These are phyloP conservation scores for Epinephelus lanceolatus DNA, from an alignment of 2,113 vertebrate genomes.

Conservation along the genomic window DNA sequence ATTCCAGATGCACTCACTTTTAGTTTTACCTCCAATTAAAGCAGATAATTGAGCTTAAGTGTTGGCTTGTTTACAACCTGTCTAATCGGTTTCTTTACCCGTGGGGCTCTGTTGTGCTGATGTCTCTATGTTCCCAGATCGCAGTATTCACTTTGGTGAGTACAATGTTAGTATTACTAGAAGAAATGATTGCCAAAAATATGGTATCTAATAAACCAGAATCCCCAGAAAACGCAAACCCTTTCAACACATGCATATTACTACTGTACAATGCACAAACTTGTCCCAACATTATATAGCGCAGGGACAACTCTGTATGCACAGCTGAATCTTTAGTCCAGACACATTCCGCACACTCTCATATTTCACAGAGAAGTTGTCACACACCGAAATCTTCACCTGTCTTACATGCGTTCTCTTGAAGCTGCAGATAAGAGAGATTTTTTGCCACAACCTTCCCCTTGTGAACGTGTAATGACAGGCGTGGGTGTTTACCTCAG, in stretches of 20 bases:
- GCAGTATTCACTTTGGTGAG: background rate
- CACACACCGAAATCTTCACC: slow-evolving; percentile 24
- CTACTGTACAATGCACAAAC: background rate
- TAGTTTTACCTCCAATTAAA: background rate
- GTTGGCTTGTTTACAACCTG: background rate
- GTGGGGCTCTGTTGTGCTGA: background rate
- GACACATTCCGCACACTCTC: background rate
- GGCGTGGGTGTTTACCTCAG: slow-evolving; percentile 68
- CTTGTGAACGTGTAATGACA: slow-evolving; percentile 56
- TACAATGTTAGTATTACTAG: background rate
- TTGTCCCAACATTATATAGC: background rate
- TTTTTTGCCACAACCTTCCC: slow-evolving; percentile 48
- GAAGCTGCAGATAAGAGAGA: slow-evolving; percentile 56
- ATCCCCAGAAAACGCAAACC: background rate
- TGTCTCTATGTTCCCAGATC: background rate
- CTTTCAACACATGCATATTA: background rate
- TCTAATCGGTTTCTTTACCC: background rate
- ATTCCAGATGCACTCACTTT: background rate
- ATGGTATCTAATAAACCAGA: background rate
- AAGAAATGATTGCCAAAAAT: background rate
- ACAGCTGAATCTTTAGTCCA: background rate
- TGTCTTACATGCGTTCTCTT: slow-evolving; percentile 12
- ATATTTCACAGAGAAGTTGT: slow-evolving; percentile 10
- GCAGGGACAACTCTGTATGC: background rate
- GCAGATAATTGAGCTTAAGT: background rate